A percentile compares a stretch with the other conserved stretches of the same genome.
Conservation (phyloP, 2,113 vertebrate genomes). For the Lipotes vexillifer region DNA sequence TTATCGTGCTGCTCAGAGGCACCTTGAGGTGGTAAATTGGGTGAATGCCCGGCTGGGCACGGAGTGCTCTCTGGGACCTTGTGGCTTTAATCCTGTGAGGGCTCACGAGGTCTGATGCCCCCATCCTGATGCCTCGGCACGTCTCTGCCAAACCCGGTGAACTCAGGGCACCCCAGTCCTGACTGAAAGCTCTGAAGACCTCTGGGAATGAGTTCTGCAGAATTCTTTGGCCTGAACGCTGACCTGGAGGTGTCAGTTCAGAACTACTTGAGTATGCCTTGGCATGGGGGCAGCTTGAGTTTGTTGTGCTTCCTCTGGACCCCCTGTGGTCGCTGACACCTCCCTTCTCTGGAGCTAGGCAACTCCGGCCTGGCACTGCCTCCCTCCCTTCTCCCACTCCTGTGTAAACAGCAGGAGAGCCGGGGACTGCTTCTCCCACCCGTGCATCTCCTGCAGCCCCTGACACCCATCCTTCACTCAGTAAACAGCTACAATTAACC, state of each 20-base stretch:
- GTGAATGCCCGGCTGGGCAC: too few species aligned
- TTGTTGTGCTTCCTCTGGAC: neutral
- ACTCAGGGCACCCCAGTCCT: neutral
- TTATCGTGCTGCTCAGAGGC: neutral
- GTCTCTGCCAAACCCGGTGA: too few species aligned
- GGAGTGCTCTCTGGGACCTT: neutral
- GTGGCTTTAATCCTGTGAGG: rapidly evolving
- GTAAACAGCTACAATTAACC: neutral
- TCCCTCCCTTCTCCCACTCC: too few species aligned
- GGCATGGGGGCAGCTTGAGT: rapidly evolving
- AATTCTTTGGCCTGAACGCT: rapidly evolving
- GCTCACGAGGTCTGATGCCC: too few species aligned
- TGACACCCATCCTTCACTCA: neutral
- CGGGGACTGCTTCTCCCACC: neutral
- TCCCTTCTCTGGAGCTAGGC: neutral
- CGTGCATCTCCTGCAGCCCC: neutral
- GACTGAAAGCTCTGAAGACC: too few species aligned
- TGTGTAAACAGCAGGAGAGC: rapidly evolving
- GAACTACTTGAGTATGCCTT: neutral
- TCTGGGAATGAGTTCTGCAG: neutral
- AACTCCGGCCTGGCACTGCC: rapidly evolving
- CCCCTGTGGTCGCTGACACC: rapidly evolving
- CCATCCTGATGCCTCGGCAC: rapidly evolving
- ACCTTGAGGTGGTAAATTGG: neutral
- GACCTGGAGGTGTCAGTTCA: rapidly evolving